Conservation (phyloP, 2,113 vertebrate species). For the Melanostigma gelatinosum region DNA sequence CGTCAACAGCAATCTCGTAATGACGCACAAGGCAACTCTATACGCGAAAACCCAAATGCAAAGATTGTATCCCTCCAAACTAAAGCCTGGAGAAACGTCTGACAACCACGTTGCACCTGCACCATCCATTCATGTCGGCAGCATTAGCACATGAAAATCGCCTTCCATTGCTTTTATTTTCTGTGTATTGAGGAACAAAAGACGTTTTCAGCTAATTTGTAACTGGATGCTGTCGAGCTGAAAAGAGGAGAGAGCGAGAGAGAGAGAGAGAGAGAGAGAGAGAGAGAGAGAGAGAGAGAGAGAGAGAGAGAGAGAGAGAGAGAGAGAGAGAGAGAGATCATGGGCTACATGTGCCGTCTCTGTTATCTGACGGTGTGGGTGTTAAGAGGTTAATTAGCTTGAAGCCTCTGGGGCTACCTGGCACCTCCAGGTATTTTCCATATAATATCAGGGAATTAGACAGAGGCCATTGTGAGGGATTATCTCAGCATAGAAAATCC, state of each 20-base stretch:
- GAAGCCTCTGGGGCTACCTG: slow-evolving; percentile 74
- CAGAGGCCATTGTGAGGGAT: slow-evolving; percentile 65
- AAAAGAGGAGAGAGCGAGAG: slow-evolving; percentile 6
- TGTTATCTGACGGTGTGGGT: slow-evolving; percentile 71
- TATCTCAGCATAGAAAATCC: slow-evolving; percentile 56
- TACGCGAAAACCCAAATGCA: slow-evolving; percentile 4
- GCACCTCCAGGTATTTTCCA: slow-evolving; percentile 78
- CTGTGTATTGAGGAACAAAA: slow-evolving; percentile 71
- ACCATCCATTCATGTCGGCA: slow-evolving; percentile 7
- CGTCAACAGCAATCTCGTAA: slow-evolving; percentile 32
- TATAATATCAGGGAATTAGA: slow-evolving; percentile 75
- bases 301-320: slow-evolving; percentile 12
- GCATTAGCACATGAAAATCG: slow-evolving; percentile 72
- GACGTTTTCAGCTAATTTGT: slow-evolving; percentile 62
- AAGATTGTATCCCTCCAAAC: slow-evolving; percentile 20
- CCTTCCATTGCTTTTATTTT: slow-evolving; percentile 37
- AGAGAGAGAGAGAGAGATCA: not conserved
- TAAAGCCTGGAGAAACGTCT: slow-evolving; percentile 39
- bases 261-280: not conserved
- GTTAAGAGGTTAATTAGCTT: slow-evolving; percentile 76
- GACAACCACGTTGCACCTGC: slow-evolving; percentile 70
- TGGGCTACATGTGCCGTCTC: not conserved
- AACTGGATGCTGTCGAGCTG: slow-evolving; percentile 42
- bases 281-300: slow-evolving; percentile 10
- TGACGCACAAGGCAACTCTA: slow-evolving; percentile 41